phyloP scores from a whole-genome alignment of 2,113 vertebrate species.

The Eclectus roratus region DNA sequence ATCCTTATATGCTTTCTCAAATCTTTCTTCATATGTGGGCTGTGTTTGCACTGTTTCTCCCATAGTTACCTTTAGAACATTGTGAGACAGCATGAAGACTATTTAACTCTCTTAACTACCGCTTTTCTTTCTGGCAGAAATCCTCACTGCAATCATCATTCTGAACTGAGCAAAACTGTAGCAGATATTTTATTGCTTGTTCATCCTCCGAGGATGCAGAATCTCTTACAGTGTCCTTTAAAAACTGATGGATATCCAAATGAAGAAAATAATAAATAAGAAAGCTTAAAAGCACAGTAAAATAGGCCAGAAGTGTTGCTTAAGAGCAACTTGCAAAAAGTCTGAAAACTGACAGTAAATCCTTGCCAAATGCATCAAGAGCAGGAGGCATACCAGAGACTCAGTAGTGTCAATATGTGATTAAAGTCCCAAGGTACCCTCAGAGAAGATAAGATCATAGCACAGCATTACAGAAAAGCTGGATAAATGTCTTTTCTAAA shows the following conservation, averaged over 20 bases:
- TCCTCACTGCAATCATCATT: neutral
- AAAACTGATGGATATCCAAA: neutral
- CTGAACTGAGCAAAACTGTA: neutral
- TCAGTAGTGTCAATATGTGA: neutral
- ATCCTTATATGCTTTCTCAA: neutral
- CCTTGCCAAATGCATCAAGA: neutral
- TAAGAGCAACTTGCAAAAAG: neutral
- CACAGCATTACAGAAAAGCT: neutral
- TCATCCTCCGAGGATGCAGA: neutral
- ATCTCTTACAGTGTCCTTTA: neutral
- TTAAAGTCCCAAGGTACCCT: neutral
- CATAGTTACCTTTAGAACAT: neutral
- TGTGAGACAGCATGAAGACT: neutral
- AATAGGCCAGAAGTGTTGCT: neutral
- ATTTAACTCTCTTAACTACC: neutral
- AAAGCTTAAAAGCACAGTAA: neutral
- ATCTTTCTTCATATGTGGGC: neutral
- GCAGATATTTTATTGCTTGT: neutral
- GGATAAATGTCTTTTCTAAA: neutral
- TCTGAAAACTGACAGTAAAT: neutral
- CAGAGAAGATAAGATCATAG: neutral
- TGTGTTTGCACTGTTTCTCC: neutral
- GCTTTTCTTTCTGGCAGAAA: neutral
- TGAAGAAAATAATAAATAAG: neutral
- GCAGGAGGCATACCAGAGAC: neutral